Percentiles rank a stretch among this genome's conserved stretches.
Evolutionary conservation across 2,113 vertebrate species (phyloP).

Genomic region (Mungos mungo): DNA sequence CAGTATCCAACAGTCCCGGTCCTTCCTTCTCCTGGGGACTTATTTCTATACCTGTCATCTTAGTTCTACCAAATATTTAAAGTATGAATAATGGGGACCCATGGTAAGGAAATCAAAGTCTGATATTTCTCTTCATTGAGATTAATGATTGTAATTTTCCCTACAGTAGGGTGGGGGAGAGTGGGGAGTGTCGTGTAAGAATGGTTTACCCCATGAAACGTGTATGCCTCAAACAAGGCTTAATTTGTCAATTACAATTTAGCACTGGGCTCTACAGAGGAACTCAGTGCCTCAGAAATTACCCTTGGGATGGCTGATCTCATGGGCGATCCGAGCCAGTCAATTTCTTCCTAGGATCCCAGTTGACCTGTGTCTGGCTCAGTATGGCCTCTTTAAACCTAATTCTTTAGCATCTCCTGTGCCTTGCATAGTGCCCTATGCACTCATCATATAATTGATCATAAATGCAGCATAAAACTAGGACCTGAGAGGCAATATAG

Average conservation of each 20-base stretch:
- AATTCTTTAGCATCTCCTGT: neutral
- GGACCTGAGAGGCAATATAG: neutral
- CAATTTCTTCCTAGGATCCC: neutral
- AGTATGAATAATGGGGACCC: conserved; percentile 74
- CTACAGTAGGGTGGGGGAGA: neutral
- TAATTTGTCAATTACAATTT: conserved; percentile 30
- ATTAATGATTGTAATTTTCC: conserved; percentile 77
- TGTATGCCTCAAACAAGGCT: neutral
- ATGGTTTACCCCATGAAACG: conserved; percentile 18
- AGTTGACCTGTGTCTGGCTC: neutral
- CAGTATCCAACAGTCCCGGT: neutral
- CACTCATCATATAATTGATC: neutral
- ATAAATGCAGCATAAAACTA: neutral
- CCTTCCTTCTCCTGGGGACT: neutral
- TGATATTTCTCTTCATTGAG: conserved; percentile 70
- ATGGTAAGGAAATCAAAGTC: conserved; percentile 61
- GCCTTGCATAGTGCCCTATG: neutral
- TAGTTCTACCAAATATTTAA: conserved; percentile 72
- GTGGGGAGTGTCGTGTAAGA: neutral
- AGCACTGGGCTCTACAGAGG: neutral
- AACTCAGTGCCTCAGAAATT: neutral
- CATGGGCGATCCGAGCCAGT: too few species aligned
- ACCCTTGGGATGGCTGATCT: neutral
- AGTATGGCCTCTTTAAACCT: neutral
- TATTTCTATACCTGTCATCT: conserved; percentile 46